Conservation (phyloP, 2,797 vertebrate genomes). For the Manis pentadactyla region DNA sequence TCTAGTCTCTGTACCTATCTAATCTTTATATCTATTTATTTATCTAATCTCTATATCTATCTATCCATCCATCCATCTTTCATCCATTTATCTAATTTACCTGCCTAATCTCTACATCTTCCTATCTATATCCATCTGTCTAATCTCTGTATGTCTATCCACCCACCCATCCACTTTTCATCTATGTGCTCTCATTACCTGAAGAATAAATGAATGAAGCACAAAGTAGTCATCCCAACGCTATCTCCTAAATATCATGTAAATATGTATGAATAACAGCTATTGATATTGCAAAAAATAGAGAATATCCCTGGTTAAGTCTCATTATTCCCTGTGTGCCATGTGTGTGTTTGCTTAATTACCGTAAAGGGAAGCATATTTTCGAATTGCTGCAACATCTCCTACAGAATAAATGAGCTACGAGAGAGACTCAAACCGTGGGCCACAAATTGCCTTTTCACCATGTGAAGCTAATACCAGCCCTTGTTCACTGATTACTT, state of each 20-base stretch:
- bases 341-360: conserved; percentile 47
- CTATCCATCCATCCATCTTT: too few species aligned
- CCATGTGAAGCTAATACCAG: background rate
- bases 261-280: conserved; percentile 16
- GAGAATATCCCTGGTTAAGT: conserved; percentile 31
- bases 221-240: background rate
- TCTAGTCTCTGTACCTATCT: too few species aligned
- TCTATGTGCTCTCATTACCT: background rate
- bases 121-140: background rate
- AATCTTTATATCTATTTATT: too few species aligned
- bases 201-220: background rate
- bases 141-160: background rate
- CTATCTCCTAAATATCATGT: background rate
- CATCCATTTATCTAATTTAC: background rate
- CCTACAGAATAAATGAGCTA: background rate
- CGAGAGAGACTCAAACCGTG: background rate
- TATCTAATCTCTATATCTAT: too few species aligned
- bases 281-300: background rate
- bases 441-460: background rate
- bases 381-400: conserved; percentile 3
- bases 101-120: background rate
- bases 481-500: background rate
- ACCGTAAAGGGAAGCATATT: conserved; percentile 32
- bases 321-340: conserved; percentile 26
- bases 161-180: background rate